Base-by-base conservation (phyloP, 2,797 vertebrate species). In the Sebastes itinus region DNA sequence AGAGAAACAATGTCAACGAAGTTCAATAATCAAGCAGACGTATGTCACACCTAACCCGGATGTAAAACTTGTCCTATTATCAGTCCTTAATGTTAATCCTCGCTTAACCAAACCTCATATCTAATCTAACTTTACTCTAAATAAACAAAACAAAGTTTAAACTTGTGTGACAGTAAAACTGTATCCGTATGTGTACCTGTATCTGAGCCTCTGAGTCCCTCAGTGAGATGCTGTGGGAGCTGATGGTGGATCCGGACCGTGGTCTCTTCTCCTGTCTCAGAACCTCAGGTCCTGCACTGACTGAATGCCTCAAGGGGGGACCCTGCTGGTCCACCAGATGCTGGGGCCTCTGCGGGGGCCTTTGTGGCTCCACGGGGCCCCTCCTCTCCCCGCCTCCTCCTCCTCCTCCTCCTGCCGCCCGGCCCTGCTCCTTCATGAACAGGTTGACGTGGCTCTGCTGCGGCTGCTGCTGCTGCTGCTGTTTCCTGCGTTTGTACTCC, bases 171-270 rank as follows among this genome's bases (percentile, higher is more conserved):
- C 5, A n/a, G 6, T 35, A 4, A 62, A 35, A 22, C 35, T 38
- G 42, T 16, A 49, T 49, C 2, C 2, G 22, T 25, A 9, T 7
- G 20, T 4, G 23, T 46, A 98, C 98, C 97, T 99, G 98, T 88
- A 99, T 99, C 95, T 99, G 98, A 0, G 98, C 97, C 87, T 99
- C 97, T 0, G 97, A 95, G 81, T 99, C 98, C 80, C 97, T 94
- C 77, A 96, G 87, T 0, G 98, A 97, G 90, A 97, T 94, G 83
- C 94, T 98, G 82, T 98, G 96, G 7, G 97, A 97, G 93, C 97
- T 98, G 84, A 97, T 94, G 2, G 97, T 97, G 49, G 98, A 99
- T 33, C 97, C 98, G 0, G 98, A 99, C 23, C 98, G 96, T 0
- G 97, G 95, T 77, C 98, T 95, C 82, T 97, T 98, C 87, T 99